A percentile compares a stretch with the other conserved stretches of the same genome.
These are phyloP conservation scores for Vesta saturnalis DNA, from an alignment of 2,888 invertebrate species.

Conservation along the genomic window DNA sequence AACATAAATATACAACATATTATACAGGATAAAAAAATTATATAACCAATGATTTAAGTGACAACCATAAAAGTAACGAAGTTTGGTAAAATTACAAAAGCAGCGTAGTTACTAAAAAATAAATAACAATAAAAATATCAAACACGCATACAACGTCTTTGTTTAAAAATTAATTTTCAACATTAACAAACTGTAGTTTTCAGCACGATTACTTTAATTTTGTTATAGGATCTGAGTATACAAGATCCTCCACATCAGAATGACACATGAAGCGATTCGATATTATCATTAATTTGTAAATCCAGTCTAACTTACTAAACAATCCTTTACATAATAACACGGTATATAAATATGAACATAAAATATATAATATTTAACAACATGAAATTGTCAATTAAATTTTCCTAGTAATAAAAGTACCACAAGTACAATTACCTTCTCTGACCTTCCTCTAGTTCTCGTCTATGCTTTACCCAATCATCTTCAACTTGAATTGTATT, in stretches of 20 bases:
- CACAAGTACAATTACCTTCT: constrained; percentile 57
- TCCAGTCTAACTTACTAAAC: constrained; percentile 42
- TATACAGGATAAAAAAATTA: background rate
- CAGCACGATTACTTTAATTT: background rate
- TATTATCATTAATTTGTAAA: constrained; percentile 18
- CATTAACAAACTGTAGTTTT: background rate
- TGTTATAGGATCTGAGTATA: background rate
- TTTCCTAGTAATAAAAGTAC: constrained; percentile 33
- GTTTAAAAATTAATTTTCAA: background rate
- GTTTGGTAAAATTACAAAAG: constrained; percentile 1
- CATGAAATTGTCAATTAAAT: constrained; percentile 44
- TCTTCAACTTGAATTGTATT: constrained; percentile 47
- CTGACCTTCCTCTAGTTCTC: constrained; percentile 56
- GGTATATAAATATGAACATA: constrained; percentile 54
- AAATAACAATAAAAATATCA: background rate
- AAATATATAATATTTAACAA: constrained; percentile 55
- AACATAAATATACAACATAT: constrained; percentile 8
- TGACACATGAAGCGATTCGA: constrained; percentile 2
- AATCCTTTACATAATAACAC: constrained; percentile 47
- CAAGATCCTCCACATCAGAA: background rate
- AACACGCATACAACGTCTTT: background rate
- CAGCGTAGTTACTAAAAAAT: constrained; percentile 1
- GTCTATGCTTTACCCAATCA: constrained; percentile 58
- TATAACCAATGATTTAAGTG: background rate
- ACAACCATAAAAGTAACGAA: constrained; percentile 5